Conservation (phyloP, 2,797 vertebrate genomes). For the Tauraco hartlaubi region DNA sequence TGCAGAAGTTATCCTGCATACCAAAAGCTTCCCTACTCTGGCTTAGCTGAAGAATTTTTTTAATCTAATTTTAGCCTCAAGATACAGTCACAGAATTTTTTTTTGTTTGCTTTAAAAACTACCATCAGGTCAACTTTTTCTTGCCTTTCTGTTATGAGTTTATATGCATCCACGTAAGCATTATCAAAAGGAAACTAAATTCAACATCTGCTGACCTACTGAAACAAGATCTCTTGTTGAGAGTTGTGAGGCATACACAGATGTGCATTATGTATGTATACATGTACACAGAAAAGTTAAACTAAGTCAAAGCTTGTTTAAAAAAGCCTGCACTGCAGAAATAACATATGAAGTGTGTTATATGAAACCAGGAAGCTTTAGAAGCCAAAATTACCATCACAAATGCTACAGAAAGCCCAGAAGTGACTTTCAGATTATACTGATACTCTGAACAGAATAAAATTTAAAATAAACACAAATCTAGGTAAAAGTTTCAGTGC, state of each 20-base stretch:
- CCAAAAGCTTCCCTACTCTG: background rate
- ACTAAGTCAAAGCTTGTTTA: background rate
- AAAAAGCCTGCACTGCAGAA: background rate
- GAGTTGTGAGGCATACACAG: fast-evolving
- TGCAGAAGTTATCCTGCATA: background rate
- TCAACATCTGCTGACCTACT: background rate
- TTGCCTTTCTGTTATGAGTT: background rate
- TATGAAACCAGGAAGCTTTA: background rate
- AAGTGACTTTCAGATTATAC: background rate
- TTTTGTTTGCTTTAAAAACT: background rate
- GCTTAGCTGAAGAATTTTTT: background rate
- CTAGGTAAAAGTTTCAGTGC: background rate
- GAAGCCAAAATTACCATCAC: background rate
- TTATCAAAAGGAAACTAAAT: background rate
- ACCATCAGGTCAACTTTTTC: background rate
- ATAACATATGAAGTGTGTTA: background rate
- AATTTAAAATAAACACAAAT: background rate
- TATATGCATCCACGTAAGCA: fast-evolving
- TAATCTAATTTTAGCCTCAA: background rate
- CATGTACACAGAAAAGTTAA: background rate
- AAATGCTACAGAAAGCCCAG: background rate
- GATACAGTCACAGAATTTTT: background rate
- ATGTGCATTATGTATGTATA: background rate
- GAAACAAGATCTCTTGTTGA: background rate
- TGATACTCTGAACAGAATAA: background rate